Base-by-base conservation (phyloP, 2,113 vertebrate genomes). In the Odocoileus virginianus region DNA sequence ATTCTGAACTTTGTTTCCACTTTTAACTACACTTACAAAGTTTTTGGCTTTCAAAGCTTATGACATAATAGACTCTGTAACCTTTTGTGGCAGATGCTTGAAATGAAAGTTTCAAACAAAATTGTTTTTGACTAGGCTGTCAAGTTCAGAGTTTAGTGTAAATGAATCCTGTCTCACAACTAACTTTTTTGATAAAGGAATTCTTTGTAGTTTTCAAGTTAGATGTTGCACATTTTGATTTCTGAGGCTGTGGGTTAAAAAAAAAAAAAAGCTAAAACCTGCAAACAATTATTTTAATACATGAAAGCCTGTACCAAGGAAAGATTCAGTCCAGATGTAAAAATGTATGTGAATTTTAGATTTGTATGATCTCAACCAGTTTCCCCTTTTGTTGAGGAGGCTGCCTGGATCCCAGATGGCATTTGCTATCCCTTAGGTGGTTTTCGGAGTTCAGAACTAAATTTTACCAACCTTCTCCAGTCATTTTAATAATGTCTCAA, bases 281-380 rank as follows among this genome's bases (percentile, higher is more conserved):
- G 99, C 97, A 99, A 99, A 98, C 98, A 99, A 99, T 99, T 99
- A 99, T 98, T 99, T 98, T 98, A 98, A 98, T 98, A 98, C 98
- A 99, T 98, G 98, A 98, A 99, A 99, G 98, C 98, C 98, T 97
- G 97, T 60, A 98, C 93, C 96, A 98, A 98, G 98, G 95, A 98
- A 98, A 98, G 98, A 98, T 98, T 99, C 98, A 98, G 97, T 99
- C 98, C 99, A 99, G 99, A 99, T 99, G 99, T 98, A 98, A 98
- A 99, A 99, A 99, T 98, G 98, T 98, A 98, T 99, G 98, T 93
- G 98, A 98, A 98, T 99, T 98, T 98, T 97, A 98, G 98, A 97
- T 99, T 98, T 97, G 97, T 98, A 98, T 99, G 99, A 99, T 99
- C 98, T 99, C 99, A 99, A 98, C 97, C 97, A 97, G 91, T 97